These are phyloP conservation scores for Chironomus riparius DNA, from an alignment of 2,888 invertebrate species.

Conservation along the genomic window DNA sequence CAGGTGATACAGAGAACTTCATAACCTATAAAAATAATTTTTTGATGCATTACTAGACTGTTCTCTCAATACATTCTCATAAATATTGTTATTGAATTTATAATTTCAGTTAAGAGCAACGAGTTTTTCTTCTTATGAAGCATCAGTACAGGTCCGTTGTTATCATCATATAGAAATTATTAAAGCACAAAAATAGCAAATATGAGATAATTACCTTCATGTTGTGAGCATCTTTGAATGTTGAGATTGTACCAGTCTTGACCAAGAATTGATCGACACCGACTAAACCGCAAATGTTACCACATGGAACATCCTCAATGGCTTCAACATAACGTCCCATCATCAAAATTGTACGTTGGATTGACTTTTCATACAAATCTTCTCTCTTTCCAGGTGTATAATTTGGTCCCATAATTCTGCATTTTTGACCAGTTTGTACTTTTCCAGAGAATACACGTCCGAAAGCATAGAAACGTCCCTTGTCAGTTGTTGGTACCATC, in stretches of 20 bases:
- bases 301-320: constrained; percentile 98
- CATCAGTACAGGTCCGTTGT: constrained; percentile 35
- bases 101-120: constrained; percentile 13
- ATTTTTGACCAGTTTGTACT: constrained; percentile 82
- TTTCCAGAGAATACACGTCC: constrained; percentile 99
- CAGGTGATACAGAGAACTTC: constrained; percentile 99
- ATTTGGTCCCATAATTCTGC: constrained; percentile 99
- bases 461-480: constrained; percentile 99
- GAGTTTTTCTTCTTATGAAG: background rate
- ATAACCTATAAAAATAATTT: constrained; percentile 59
- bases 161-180: constrained; percentile 29
- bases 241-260: constrained; percentile 98
- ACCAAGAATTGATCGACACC: constrained; percentile 99
- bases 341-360: constrained; percentile 99
- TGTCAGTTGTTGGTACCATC: constrained; percentile 99
- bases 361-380: constrained; percentile 97
- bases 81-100: background rate
- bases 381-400: constrained; percentile 97
- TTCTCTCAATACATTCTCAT: background rate
- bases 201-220: constrained; percentile 55
- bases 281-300: constrained; percentile 99
- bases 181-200: background rate
- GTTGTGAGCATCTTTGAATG: constrained; percentile 99
- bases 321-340: constrained; percentile 99
- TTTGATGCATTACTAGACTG: constrained; percentile 1